Evolutionary conservation across 30 jellyfish, hydroid and myxozoan genomes (phyloP), one percentile per base, ranked within the genome.

Genomic region (Hydractinia echinata): DNA sequence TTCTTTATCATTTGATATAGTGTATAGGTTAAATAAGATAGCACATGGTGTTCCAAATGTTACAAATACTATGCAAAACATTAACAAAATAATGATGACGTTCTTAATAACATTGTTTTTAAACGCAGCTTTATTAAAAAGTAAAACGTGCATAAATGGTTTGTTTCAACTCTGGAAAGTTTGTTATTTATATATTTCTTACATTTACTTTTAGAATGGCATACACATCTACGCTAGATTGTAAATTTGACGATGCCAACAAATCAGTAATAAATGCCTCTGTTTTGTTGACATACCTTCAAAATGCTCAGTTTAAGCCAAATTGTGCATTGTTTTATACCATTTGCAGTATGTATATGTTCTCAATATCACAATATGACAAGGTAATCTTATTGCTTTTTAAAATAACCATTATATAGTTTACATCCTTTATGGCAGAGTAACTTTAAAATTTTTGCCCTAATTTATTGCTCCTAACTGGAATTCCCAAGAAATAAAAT

Each of bases 191-290:
- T 30, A 30, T 30, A 30, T 30, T 30, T 30, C 44, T 64, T 64
- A n/a, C 39, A 51, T 64, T 62, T 62, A 6, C 4, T 5, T 73
- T 4, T 68, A 91, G 97, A 66, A 83, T 86, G 9, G 82, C 79
- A 14, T 94, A 85, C 76, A 91, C 86, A 8, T 91, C 81, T 84
- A 91, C 97, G 4, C 54, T 88, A 11, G 95, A 91, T 74, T 91
- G 97, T 81, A 91, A 86, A 53, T 91, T 81, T 76, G 82, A 86
- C n/a, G 97, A 91, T 52, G 97, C 97, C 5, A 91, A 82, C 21
- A 80, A 73, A 61, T 94, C 97, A 21, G 14, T 85, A 66, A 53
- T 68, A 16, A 81, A 55, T 49, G 95, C 94, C 13, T 86, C 83
- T 54, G 80, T 67, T 39, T 54, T 91, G 55, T 64, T 91, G n/a